Evolutionary conservation across 2,888 invertebrate genomes (phyloP).

Genomic region (Brassicogethes aeneus): DNA sequence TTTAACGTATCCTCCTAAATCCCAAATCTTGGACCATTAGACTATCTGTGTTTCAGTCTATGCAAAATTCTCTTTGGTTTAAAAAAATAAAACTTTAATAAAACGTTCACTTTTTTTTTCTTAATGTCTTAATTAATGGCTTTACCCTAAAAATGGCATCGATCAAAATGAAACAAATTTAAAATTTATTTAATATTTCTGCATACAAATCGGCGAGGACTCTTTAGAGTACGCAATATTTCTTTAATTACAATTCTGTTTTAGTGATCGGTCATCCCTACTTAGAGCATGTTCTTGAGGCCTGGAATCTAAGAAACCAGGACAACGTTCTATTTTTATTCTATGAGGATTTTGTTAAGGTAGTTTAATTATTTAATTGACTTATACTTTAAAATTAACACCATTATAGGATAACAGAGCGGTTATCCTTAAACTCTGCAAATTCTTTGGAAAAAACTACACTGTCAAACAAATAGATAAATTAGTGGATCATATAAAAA

Average conservation of each 20-base stretch:
- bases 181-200: too few species aligned
- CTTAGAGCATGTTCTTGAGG: conserved; percentile 65
- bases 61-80: too few species aligned
- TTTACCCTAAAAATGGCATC: too few species aligned
- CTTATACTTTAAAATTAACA: background rate
- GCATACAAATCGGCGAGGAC: too few species aligned
- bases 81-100: too few species aligned
- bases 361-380: conserved; percentile 23
- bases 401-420: conserved; percentile 46
- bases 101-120: too few species aligned
- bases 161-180: too few species aligned
- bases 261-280: conserved; percentile 44
- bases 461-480: background rate
- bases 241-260: background rate
- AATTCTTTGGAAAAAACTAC: conserved; percentile 48
- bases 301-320: conserved; percentile 52
- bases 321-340: conserved; percentile 61
- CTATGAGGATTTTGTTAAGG: conserved; percentile 63
- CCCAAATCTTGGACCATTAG: too few species aligned
- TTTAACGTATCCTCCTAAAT: too few species aligned
- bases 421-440: conserved; percentile 47
- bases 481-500: background rate
- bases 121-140: background rate
- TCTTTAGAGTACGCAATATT: background rate
- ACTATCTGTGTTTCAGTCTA: too few species aligned